These are phyloP conservation scores for Epizoanthus fatuus DNA, from an alignment of 92 coral and sea anemone species.

Conservation along the genomic window DNA sequence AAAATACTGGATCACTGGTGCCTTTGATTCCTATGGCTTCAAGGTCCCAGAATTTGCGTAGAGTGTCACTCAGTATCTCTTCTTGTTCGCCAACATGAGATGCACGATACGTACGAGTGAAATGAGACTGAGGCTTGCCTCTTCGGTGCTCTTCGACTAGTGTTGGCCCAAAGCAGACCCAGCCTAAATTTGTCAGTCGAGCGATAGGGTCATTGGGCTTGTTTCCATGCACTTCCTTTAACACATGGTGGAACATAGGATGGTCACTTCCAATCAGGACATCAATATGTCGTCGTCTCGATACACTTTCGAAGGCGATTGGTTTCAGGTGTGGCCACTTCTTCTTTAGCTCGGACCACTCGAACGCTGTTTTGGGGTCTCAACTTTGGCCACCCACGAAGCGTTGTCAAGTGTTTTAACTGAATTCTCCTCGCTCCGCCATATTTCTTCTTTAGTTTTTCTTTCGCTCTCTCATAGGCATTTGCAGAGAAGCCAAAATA, in stretches of 20 bases:
- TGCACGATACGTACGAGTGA: slow-evolving; percentile 24
- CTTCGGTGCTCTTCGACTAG: slow-evolving; percentile 8
- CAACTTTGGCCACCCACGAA: slow-evolving; percentile 48
- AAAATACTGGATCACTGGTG: neutral
- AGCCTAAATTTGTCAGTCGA: slow-evolving; percentile 50
- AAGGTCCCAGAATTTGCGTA: slow-evolving; percentile 40
- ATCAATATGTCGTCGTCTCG: slow-evolving; percentile 25
- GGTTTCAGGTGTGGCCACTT: slow-evolving; percentile 69
- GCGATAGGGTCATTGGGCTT: slow-evolving; percentile 31
- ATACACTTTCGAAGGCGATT: slow-evolving; percentile 52
- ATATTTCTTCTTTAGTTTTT: slow-evolving; percentile 51
- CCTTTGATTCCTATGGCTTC: slow-evolving; percentile 43
- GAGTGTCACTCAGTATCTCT: slow-evolving; percentile 3
- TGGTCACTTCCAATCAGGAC: slow-evolving; percentile 55
- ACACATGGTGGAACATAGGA: slow-evolving; percentile 14
- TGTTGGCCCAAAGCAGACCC: slow-evolving; percentile 49
- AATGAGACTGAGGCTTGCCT: neutral
- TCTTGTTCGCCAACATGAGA: neutral
- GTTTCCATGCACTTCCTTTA: slow-evolving; percentile 13
- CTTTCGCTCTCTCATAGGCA: slow-evolving; percentile 66
- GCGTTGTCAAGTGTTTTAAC: slow-evolving; percentile 23
- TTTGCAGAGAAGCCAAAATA: slow-evolving; percentile 60
- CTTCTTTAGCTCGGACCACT: slow-evolving; percentile 53
- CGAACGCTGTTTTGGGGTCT: slow-evolving; percentile 42
- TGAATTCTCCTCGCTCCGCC: slow-evolving; percentile 22